These are phyloP conservation scores for Drosophila equinoxialis DNA, from an alignment of 1,140 invertebrate species.

Conservation along the genomic window DNA sequence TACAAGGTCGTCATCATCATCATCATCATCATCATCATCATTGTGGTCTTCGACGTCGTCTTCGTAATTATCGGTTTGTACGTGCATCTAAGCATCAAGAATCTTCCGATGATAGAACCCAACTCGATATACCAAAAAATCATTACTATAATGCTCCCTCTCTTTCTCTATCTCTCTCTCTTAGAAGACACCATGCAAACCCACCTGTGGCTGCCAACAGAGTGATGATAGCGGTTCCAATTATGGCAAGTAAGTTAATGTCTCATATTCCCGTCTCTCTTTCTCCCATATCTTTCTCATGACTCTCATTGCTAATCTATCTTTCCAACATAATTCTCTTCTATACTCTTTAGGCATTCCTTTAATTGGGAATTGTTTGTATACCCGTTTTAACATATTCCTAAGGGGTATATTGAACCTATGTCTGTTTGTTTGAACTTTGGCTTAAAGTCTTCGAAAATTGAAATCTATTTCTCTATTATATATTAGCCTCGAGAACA, in stretches of 20 bases:
- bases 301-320: too few species aligned
- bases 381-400: too few species aligned
- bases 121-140: conserved; percentile 51
- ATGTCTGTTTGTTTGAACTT: too few species aligned
- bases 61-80: conserved; percentile 63
- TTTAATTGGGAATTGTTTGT: too few species aligned
- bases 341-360: too few species aligned
- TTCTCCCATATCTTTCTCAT: background rate
- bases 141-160: conserved; percentile 26
- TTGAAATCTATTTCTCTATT: too few species aligned
- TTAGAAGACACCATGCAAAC: conserved; percentile 69
- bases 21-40: conserved; percentile 28
- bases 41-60: conserved; percentile 23
- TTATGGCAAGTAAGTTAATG: conserved; percentile 54
- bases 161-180: conserved; percentile 38
- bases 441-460: background rate
- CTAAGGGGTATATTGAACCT: too few species aligned
- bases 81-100: conserved; percentile 55
- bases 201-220: conserved; percentile 61
- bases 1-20: conserved; percentile 19
- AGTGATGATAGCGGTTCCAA: conserved; percentile 49
- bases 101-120: conserved; percentile 50
- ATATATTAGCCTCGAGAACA: background rate
- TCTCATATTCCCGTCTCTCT: background rate
- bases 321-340: too few species aligned